Evolutionary conservation across 1,140 invertebrate species (phyloP).

Genomic region (Hyphantria cunea): DNA sequence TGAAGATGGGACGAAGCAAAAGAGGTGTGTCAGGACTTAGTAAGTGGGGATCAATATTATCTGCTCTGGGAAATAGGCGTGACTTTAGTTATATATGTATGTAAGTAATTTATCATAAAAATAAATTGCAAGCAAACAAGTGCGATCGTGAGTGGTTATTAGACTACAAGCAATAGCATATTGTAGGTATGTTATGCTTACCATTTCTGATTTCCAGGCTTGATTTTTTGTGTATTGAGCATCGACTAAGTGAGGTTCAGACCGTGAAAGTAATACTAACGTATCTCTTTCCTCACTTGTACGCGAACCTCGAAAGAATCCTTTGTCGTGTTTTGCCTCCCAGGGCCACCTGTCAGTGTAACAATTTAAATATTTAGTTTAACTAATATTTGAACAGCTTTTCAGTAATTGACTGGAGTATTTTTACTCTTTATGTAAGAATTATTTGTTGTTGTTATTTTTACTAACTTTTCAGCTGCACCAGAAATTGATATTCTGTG

Average conservation of each 20-base stretch:
- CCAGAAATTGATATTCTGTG: conserved; percentile 88
- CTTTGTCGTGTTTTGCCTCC: conserved; percentile 89
- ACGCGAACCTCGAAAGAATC: conserved; percentile 96
- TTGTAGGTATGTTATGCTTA: conserved; percentile 51
- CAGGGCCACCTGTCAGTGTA: conserved; percentile 84
- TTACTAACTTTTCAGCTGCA: conserved; percentile 82
- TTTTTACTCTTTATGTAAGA: background rate
- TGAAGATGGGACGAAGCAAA: too few relatives aligned
- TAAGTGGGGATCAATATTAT: too few relatives aligned
- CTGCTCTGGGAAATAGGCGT: too few relatives aligned
- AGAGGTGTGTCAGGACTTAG: too few relatives aligned
- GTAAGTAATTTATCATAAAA: too few relatives aligned
- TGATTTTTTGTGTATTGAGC: conserved; percentile 99
- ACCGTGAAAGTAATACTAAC: conserved; percentile 92
- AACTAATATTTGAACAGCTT: background rate
- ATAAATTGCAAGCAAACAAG: too few relatives aligned
- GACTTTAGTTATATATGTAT: too few relatives aligned
- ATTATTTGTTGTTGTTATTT: too few relatives aligned
- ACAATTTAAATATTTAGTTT: background rate
- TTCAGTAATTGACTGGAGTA: background rate
- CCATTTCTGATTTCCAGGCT: conserved; percentile 96
- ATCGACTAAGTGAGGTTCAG: conserved; percentile 90
- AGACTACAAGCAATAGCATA: too few relatives aligned
- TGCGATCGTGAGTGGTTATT: too few relatives aligned
- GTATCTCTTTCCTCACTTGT: conserved; percentile 95